These are phyloP conservation scores for Heterodera schachtii DNA, from an alignment of 1,140 invertebrate species.

Conservation along the genomic window DNA sequence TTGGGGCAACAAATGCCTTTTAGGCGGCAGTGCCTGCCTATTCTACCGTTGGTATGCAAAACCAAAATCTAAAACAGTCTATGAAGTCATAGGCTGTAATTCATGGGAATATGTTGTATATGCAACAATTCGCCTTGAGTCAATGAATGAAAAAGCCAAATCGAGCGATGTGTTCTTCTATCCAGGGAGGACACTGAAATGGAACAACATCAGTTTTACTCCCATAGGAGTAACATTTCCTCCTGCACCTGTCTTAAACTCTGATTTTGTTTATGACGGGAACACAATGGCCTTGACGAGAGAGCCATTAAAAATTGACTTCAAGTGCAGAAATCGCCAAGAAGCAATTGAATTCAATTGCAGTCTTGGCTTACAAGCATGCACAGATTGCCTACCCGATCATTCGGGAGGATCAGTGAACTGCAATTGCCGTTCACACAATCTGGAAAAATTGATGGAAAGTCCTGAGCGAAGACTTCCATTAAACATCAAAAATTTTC, in stretches of 20 bases:
- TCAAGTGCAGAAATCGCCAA: neutral
- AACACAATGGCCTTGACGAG: neutral
- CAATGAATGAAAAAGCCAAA: neutral
- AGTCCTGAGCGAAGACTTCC: neutral
- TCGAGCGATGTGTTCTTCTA: neutral
- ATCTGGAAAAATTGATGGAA: neutral
- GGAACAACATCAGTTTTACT: neutral
- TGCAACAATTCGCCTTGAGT: neutral
- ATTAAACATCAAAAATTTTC: neutral
- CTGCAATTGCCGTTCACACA: neutral
- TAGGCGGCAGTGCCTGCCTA: neutral
- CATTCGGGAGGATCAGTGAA: neutral
- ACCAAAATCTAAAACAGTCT: neutral
- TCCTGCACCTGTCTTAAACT: neutral
- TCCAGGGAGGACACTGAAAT: neutral
- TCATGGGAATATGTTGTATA: neutral
- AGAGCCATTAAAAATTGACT: neutral
- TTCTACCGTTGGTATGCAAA: slow-evolving; percentile 8
- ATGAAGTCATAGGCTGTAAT: neutral
- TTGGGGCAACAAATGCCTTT: slow-evolving; percentile 2
- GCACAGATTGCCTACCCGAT: neutral
- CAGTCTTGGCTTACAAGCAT: neutral
- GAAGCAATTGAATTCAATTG: neutral
- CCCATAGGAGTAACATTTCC: neutral
- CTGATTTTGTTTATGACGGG: neutral